Conservation (phyloP, 1,140 invertebrate genomes). For the Apolygus lucorum region DNA sequence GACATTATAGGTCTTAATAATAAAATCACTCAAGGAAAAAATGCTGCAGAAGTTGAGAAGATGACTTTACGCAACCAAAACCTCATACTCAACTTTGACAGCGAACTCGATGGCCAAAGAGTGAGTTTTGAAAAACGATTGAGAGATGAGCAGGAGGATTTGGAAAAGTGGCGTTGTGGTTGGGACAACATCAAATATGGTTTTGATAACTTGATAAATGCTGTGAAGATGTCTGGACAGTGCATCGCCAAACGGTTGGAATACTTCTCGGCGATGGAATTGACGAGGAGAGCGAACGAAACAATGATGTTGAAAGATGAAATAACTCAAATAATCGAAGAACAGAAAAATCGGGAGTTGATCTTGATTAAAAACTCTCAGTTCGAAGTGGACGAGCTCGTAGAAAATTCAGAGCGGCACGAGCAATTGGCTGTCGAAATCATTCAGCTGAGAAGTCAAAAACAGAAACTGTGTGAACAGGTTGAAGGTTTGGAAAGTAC, state of each 20-base stretch:
- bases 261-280: not conserved
- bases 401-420: not conserved
- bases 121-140: not conserved
- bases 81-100: not conserved
- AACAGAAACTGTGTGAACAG: not conserved
- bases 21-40: not conserved
- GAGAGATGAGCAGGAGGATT: not conserved
- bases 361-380: not conserved
- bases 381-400: not conserved
- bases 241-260: not conserved
- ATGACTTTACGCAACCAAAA: not conserved
- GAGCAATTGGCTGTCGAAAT: not conserved
- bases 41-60: not conserved
- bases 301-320: not conserved
- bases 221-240: not conserved
- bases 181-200: conserved; percentile 3
- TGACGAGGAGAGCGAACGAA: not conserved
- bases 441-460: not conserved
- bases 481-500: not conserved
- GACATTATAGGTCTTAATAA: conserved; percentile 2
- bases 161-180: not conserved
- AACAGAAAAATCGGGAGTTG: not conserved
- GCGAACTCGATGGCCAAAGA: not conserved
- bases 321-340: not conserved
- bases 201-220: not conserved